phyloP scores from a whole-genome alignment of 35 echinoderm and acorn worm genomes.

The Patiria miniata region DNA sequence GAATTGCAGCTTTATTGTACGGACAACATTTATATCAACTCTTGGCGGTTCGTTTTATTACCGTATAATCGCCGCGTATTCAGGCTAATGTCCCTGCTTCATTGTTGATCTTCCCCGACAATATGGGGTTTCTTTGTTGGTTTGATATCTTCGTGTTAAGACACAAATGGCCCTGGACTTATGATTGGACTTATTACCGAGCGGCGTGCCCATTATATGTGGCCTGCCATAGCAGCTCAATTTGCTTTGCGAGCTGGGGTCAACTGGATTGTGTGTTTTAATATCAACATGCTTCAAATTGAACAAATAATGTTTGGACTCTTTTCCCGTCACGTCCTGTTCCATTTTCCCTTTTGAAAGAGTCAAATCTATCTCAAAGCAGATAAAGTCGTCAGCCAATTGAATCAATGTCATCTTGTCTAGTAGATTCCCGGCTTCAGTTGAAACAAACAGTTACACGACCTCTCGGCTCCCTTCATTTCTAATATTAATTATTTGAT shows the following conservation, averaged over 20 bases:
- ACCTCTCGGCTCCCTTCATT: too few relatives aligned
- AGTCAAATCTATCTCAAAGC: too few relatives aligned
- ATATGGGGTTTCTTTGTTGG: not conserved
- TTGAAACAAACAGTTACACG: too few relatives aligned
- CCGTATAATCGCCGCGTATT: conserved; percentile 12
- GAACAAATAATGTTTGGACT: too few relatives aligned
- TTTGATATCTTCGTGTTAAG: not conserved
- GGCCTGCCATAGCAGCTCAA: not conserved
- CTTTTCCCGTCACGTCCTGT: too few relatives aligned
- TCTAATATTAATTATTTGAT: too few relatives aligned
- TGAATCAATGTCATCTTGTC: too few relatives aligned
- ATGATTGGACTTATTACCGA: not conserved
- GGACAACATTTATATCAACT: not conserved
- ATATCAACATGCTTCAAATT: conserved; percentile 1
- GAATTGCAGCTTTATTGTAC: conserved; percentile 13
- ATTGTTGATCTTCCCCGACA: not conserved
- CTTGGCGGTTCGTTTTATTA: conserved; percentile 9
- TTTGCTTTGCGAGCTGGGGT: conserved; percentile 9
- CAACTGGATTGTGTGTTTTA: not conserved
- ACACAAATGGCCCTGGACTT: not conserved
- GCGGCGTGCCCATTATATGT: not conserved
- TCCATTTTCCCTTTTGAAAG: too few relatives aligned
- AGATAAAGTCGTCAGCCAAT: too few relatives aligned
- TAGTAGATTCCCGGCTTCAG: too few relatives aligned
- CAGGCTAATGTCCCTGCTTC: not conserved